Percentiles rank a stretch among this genome's conserved stretches.
Evolutionary conservation across 2,113 vertebrate species (phyloP).

Genomic region (Ellobius talpinus): DNA sequence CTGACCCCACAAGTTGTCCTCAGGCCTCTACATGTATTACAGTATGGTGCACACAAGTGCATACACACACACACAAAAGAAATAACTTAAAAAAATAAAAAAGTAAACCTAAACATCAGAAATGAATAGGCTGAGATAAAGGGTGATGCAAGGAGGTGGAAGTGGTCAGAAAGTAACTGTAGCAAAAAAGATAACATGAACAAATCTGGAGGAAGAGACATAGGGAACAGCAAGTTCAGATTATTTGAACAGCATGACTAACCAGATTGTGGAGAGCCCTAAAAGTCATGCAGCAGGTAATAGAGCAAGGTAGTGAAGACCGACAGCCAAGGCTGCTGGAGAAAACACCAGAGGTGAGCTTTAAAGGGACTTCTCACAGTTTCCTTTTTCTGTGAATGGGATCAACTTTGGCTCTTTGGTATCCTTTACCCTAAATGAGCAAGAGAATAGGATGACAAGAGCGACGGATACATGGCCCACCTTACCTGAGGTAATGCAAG

Average conservation of each 20-base stretch:
- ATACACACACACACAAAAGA: background rate
- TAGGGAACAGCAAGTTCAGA: background rate
- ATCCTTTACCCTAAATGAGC: constrained; percentile 25
- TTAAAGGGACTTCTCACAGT: background rate
- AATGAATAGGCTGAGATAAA: constrained; percentile 30
- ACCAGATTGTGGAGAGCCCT: constrained; percentile 28
- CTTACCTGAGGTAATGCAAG: constrained; percentile 99
- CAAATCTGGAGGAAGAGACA: background rate
- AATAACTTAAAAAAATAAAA: background rate
- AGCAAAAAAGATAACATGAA: constrained; percentile 13
- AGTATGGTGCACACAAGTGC: background rate
- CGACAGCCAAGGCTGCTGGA: background rate
- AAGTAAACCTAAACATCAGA: background rate
- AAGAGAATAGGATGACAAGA: constrained; percentile 26
- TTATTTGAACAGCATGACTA: background rate
- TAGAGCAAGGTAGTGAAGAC: background rate
- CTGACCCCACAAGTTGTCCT: background rate
- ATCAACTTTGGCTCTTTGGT: constrained; percentile 10
- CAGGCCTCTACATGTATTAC: background rate
- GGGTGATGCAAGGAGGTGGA: background rate
- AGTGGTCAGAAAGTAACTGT: constrained; percentile 40
- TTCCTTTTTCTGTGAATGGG: constrained; percentile 49
- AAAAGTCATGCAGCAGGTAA: constrained; percentile 2
- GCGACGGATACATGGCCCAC: background rate
- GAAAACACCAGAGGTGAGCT: background rate